Evolutionary conservation across 1,140 invertebrate genomes (phyloP), one percentile per base, ranked within the genome.

Genomic region (Macrobrachium rosenbergii): DNA sequence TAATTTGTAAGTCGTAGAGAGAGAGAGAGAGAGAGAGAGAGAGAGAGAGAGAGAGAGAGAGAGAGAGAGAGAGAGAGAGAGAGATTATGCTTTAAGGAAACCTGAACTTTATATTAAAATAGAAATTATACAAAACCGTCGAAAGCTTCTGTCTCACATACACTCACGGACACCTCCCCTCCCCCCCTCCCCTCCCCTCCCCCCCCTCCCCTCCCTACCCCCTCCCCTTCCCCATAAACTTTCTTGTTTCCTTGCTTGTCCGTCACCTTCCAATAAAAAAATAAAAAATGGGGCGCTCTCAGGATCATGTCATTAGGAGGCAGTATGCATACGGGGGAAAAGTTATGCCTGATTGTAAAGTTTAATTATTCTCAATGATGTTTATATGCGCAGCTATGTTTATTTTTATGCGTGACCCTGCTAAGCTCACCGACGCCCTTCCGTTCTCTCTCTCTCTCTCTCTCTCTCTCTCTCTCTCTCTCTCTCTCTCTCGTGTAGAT

Each of bases 21-120:
- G 75, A 77, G 75, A 77, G 75, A 77, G 73, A 76, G 73, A 76
- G 73, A 76, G 73, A 76, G n/a, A 43, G 10, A 37, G 28, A 37
- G 28, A 37, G 28, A 37, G 28, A 37, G 28, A 37, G 28, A 37
- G 28, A 37, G 28, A 37, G 28, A 37, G 28, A 37, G 23, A 37
- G 28, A 37, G 28, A 37, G 28, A 37, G 28, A 37, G 28, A 37
- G 28, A 37, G 28, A 37, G 28, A 37, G 28, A 37, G 28, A 37
- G 28, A 37, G 28, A 37, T 3, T 37, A 37, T 37, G 37, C n/a
- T 52, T 45, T 37, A 75, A 11, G 11, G 52, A 17, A 17, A 75
- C 23, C n/a, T 75, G 21, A 75, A 45, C n/a, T 43, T 37, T 75
- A 8, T 75, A 11, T 11, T 45, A 28, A 45, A 16, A 8, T 12